Base-by-base conservation (phyloP, 1,140 invertebrate species). In the Hylaeus volcanicus region DNA sequence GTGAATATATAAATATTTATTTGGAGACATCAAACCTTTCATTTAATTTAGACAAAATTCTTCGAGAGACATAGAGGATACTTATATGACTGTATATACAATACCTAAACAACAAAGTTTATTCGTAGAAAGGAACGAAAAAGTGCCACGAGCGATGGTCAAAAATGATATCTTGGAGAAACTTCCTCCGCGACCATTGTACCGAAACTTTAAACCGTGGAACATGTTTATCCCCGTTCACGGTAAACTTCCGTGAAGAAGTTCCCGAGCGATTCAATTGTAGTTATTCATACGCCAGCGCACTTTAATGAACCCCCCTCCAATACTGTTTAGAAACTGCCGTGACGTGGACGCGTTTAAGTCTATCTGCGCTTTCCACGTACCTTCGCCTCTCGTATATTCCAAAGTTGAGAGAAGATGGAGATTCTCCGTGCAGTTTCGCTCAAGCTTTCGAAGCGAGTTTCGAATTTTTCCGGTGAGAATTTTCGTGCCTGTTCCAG, bases 271-370 rank as follows among this genome's bases (percentile, higher is more conserved):
- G 56, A 64, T 41, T 55, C 58, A 37, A 76, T 76, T 68, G 65
- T 68, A 78, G 39, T 78, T 78, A 78, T 69, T 78, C 76, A 72
- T 72, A 71, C 76, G 58, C 12, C 66, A 12, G n/a, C 48, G 43
- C 3, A 63, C 68, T 72, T 55, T 79, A 72, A 72, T 51, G 58
- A 72, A 63, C n/a, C 58, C 6, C n/a, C 58, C 6, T 11, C 15
- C 9, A 11, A 55, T 37, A 26, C 58, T 72, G 45, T 72, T 72
- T 45, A 72, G 69, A 79, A 72, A 79, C 48, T 39, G 69, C 15
- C 5, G 12, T 55, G 43, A 78, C 53, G 63, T 1, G 51, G 39
- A 58, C 15, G 12, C 14, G 15, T 58, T 58, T 55, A 41, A 63
- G n/a, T 78, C 43, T 61, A 37, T 51, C 12, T 12, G 39, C 6